These are phyloP conservation scores for Euthynnus affinis DNA, from an alignment of 2,797 vertebrate genomes.

Conservation along the genomic window DNA sequence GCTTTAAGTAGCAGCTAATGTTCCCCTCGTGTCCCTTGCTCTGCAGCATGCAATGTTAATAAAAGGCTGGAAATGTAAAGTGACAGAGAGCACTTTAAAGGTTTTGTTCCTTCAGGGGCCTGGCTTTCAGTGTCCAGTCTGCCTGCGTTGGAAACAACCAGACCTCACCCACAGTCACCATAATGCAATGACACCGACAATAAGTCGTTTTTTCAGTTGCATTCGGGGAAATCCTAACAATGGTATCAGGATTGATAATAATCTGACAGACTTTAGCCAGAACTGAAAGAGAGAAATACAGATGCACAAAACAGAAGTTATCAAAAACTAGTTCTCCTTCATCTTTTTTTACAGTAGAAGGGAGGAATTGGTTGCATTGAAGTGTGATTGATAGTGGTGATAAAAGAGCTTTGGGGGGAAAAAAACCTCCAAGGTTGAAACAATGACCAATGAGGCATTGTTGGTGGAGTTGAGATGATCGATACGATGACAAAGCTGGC, in stretches of 20 bases:
- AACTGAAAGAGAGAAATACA: not conserved
- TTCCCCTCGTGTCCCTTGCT: conserved; percentile 37
- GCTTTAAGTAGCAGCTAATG: conserved; percentile 59
- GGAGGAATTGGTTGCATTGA: conserved; percentile 19
- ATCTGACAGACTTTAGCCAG: not conserved
- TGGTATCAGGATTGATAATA: conserved; percentile 1
- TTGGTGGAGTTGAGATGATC: conserved; percentile 68
- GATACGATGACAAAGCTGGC: conserved; percentile 72
- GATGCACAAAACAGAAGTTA: conserved; percentile 21
- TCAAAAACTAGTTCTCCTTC: conserved; percentile 16
- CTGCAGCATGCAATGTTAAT: conserved; percentile 53
- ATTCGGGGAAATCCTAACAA: conserved; percentile 10
- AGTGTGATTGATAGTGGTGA: conserved; percentile 68
- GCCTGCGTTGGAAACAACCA: conserved; percentile 45
- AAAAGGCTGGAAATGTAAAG: conserved; percentile 68
- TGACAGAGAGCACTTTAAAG: conserved; percentile 76
- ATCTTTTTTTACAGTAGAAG: conserved; percentile 1
- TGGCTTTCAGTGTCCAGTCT: conserved; percentile 37
- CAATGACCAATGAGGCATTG: conserved; percentile 72
- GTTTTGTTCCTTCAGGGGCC: conserved; percentile 61
- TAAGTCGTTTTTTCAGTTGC: not conserved
- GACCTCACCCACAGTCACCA: conserved; percentile 24
- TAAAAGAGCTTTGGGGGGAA: conserved; percentile 49
- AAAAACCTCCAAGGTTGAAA: conserved; percentile 70
- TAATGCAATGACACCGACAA: not conserved